Evolutionary conservation across 1,140 invertebrate genomes (phyloP).

Genomic region (Calephelis nemesis): DNA sequence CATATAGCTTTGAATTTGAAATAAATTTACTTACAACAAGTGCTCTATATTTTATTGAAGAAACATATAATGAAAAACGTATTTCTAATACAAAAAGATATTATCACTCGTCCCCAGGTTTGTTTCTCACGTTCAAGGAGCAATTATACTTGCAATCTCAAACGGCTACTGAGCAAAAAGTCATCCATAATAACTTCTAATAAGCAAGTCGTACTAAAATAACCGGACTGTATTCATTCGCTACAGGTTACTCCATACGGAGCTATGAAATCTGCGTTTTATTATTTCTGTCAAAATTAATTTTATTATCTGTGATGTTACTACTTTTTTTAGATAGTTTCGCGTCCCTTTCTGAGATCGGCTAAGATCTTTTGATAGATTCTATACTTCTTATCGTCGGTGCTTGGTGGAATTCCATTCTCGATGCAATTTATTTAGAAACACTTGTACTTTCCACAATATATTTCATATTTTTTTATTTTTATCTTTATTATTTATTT

Average conservation of each 20-base stretch:
- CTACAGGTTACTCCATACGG: neutral
- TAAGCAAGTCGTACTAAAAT: slow-evolving; percentile 51
- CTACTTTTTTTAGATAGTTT: neutral
- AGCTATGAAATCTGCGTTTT: neutral
- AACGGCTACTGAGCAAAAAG: slow-evolving; percentile 44
- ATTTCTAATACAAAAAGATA: neutral
- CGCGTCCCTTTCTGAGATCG: too few relatives aligned
- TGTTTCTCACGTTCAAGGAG: slow-evolving; percentile 46
- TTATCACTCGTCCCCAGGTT: slow-evolving; percentile 20
- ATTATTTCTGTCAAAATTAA: neutral
- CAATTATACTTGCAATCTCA: slow-evolving; percentile 53
- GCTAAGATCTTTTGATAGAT: too few relatives aligned
- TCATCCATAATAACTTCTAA: slow-evolving; percentile 59
- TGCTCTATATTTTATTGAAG: too few relatives aligned
- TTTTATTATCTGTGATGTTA: neutral
- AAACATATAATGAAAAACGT: neutral
- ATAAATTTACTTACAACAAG: too few relatives aligned
- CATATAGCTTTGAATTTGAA: too few relatives aligned
- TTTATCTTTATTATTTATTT: too few relatives aligned
- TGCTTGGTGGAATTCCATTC: too few relatives aligned
- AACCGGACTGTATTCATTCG: slow-evolving; percentile 30
- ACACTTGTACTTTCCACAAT: too few relatives aligned
- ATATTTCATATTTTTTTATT: too few relatives aligned
- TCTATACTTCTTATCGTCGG: too few relatives aligned
- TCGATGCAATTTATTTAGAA: too few relatives aligned